Percentiles rank a stretch among this genome's conserved stretches.
These are phyloP conservation scores for Spodoptera exigua DNA, from an alignment of 2,888 invertebrate species.

Conservation along the genomic window DNA sequence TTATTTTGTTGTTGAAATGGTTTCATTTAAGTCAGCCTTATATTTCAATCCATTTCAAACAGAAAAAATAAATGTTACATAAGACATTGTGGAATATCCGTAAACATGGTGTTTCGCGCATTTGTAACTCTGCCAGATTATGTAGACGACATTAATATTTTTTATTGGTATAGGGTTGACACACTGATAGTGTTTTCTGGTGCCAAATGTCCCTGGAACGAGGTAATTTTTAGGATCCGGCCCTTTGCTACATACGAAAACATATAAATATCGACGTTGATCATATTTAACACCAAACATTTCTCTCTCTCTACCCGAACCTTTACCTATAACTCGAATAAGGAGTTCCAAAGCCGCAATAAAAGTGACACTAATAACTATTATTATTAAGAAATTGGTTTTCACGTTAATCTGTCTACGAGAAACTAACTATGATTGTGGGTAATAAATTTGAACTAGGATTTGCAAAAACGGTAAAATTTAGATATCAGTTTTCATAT, in stretches of 20 bases:
- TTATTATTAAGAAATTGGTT: constrained; percentile 18
- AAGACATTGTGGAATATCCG: constrained; percentile 22
- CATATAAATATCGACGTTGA: constrained; percentile 13
- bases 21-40: constrained; percentile 28
- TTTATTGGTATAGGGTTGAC: constrained; percentile 39
- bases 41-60: constrained; percentile 11
- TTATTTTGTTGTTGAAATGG: constrained; percentile 24
- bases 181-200: constrained; percentile 30
- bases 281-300: constrained; percentile 2
- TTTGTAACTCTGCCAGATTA: constrained; percentile 56
- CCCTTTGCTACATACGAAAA: constrained; percentile 20
- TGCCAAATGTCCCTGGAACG: constrained; percentile 47
- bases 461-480: background rate
- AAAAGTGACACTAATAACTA: constrained; percentile 22
- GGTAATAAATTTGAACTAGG: constrained; percentile 27
- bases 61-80: constrained; percentile 1
- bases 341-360: constrained; percentile 16
- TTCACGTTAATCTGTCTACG: constrained; percentile 19
- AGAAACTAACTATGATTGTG: constrained; percentile 27
- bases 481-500: background rate
- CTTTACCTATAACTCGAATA: background rate
- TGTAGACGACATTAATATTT: constrained; percentile 58
- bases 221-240: constrained; percentile 19
- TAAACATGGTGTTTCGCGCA: constrained; percentile 23
- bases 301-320: background rate